These are phyloP conservation scores for Enoplosus armatus DNA, from an alignment of 2,797 vertebrate genomes.

Conservation along the genomic window DNA sequence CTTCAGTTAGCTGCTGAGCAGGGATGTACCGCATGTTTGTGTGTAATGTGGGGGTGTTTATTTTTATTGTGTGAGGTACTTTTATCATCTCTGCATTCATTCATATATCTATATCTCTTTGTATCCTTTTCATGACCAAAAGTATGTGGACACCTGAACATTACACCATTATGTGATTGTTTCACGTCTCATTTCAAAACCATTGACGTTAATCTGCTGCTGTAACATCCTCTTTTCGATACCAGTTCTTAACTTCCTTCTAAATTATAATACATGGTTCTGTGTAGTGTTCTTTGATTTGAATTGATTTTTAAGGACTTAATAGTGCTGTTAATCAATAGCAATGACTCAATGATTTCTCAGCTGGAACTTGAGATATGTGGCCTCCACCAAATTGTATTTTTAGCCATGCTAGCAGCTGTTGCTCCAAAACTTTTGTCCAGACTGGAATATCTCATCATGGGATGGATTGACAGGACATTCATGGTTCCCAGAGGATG, in stretches of 20 bases:
- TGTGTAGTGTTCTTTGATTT: not conserved
- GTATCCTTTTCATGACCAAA: not conserved
- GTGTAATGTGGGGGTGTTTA: not conserved
- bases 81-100: not conserved
- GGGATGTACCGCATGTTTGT: not conserved
- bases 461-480: not conserved
- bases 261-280: not conserved
- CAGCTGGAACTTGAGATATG: not conserved
- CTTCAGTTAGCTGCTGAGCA: not conserved
- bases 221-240: too few relatives aligned
- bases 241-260: not conserved
- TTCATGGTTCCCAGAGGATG: not conserved
- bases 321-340: not conserved
- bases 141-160: not conserved
- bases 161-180: too few relatives aligned
- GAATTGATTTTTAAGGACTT: not conserved
- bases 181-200: too few relatives aligned
- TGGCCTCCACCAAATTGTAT: constrained; percentile 13
- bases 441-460: not conserved
- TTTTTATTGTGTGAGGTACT: not conserved
- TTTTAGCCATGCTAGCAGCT: not conserved
- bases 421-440: not conserved
- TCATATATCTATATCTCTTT: not conserved
- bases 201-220: too few relatives aligned
- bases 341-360: constrained; percentile 22